Base-by-base conservation (phyloP, 2,113 vertebrate genomes). In the Bolborhynchus lineola region DNA sequence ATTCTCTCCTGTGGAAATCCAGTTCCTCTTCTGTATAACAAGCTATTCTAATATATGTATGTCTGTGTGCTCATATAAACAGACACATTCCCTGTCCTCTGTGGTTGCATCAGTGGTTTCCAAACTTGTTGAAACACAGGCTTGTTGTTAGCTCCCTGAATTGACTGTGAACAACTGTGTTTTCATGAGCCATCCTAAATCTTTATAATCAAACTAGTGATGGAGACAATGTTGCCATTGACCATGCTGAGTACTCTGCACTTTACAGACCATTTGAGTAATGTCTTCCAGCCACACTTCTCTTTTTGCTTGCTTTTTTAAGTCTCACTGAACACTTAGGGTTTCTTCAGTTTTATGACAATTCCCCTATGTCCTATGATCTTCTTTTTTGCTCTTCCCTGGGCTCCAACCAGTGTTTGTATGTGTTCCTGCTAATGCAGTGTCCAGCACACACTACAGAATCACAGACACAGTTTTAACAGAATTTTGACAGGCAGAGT, bases 171-270 rank as follows among this genome's bases (percentile, higher is more conserved):
- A 89, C 80, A 95, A 95, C 50, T 95, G 70, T 79, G 81, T 93
- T 96, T 93, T 97, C 94, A 82, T 84, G 96, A 92, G 70, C 60
- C 83, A 79, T 65, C 86, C 89, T 91, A 94, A 95, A 92, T 89
- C 81, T 89, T 92, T 93, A 10, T 89, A 93, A 84, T 84, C 94
- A 57, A 93, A 75, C 69, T 87, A 37, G 47, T 72, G 59, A 31
- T 33, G 57, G 69, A 84, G 75, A 92, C 83, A 95, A 82, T 75
- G 91, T 74, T 95, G 59, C 83, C 65, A 82, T 91, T 96, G 95
- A 95, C 83, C 77, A 31, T 0, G 1, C 23, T 59, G 77, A 82
- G 83, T 20, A 29, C 69, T 91, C 52, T 57, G 91, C 88, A 57
- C 49, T 95, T 91, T 84, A 5, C 81, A 82, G 69, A 81, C 31